Base-by-base conservation (phyloP, 2,113 vertebrate genomes). In the Crotalus viridis region DNA sequence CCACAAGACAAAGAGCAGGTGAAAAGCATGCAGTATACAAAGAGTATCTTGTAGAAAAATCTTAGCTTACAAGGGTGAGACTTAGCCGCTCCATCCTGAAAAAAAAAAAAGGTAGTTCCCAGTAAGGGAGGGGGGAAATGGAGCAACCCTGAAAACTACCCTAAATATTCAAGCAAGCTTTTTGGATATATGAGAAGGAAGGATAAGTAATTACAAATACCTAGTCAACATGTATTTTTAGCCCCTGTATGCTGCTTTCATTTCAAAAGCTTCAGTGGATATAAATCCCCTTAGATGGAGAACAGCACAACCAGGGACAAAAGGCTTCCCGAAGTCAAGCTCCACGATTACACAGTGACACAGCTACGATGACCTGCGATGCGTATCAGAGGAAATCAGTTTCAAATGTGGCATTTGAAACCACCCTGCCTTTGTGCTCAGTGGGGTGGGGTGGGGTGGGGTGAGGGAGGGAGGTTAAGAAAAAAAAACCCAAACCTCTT, bases 291-390 rank as follows among this genome's bases (percentile, higher is more conserved):
- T 64, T 90, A 92, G 94, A 92, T 93, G 94, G 91, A 91, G 54
- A 59, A 95, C 26, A 90, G 93, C 3, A 64, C 51, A 88, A 95
- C 95, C 96, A 95, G 92, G 94, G 94, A 93, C 92, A 93, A 94
- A 93, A 97, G 93, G 94, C 95, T 93, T 94, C 89, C 94, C 95
- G 94, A 87, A 92, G 85, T 93, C 55, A 95, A 96, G 94, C 93
- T 92, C 94, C 94, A 95, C 92, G 94, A 95, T 95, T 26, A 69
- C 19, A 54, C 46, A 22, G 56, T 43, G 24, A 93, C 19, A 33
- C 5, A 95, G 92, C 94, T 93, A 92, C 69, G 95, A 54, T 91
- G 92, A 96, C 95, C 93, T 94, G 94, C 90, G 95, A 96, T 94
- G 95, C 3, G 51, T 46, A 93, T 90, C 28, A 93, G 93, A 95